These are phyloP conservation scores for Coptodon rendalli DNA, from an alignment of 2,113 vertebrate species.

Conservation along the genomic window DNA sequence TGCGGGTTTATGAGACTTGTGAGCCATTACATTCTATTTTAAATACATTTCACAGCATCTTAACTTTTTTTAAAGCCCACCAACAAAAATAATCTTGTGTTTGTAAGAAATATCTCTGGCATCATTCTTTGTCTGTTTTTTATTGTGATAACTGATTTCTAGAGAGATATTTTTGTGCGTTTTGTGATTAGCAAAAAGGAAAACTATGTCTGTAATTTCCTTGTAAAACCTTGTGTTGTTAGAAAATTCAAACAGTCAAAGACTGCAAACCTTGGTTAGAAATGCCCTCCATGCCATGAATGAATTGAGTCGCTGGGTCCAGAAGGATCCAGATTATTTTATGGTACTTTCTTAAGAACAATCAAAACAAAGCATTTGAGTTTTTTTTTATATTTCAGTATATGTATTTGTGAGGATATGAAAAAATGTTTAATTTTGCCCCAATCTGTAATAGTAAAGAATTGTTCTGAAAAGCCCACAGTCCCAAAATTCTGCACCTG, in stretches of 20 bases:
- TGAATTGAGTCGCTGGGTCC: background rate
- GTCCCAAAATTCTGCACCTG: background rate
- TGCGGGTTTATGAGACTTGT: fast-evolving
- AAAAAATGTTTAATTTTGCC: background rate
- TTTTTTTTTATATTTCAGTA: fast-evolving
- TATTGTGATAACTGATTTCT: background rate
- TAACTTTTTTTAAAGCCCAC: background rate
- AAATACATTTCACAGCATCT: background rate
- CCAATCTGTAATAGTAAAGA: background rate
- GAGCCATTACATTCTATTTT: fast-evolving
- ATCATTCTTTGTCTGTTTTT: background rate
- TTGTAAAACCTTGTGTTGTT: background rate
- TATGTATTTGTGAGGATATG: background rate
- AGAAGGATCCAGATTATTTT: background rate
- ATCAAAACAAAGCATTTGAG: background rate
- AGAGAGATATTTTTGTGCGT: background rate
- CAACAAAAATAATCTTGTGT: background rate
- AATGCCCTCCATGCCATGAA: background rate
- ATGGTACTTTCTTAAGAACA: background rate
- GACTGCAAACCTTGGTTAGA: background rate
- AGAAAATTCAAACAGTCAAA: background rate
- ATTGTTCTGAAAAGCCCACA: background rate
- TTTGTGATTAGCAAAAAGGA: background rate
- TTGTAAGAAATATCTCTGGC: background rate
- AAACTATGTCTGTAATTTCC: background rate